phyloP scores from a whole-genome alignment of 2,113 vertebrate species.

The Periophthalmus modestus region DNA sequence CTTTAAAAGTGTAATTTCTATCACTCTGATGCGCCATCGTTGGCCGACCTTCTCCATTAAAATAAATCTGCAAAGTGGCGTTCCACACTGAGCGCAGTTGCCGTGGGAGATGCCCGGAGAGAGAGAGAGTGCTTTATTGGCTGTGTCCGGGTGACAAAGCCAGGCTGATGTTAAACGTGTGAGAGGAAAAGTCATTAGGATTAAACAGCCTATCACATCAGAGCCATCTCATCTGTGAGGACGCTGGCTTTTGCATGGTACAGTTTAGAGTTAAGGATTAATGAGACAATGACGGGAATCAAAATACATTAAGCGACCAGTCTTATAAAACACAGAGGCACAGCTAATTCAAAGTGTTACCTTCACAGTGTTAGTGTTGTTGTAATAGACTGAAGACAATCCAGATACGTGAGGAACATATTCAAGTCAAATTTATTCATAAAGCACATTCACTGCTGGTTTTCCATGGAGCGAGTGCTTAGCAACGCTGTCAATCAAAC shows the following conservation, averaged over 20 bases:
- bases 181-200: constrained; percentile 62
- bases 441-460: too few relatives aligned
- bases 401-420: too few relatives aligned
- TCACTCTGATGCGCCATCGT: constrained; percentile 1
- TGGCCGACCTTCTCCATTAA: constrained; percentile 12
- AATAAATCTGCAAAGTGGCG: constrained; percentile 17
- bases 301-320: too few relatives aligned
- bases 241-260: constrained; percentile 14
- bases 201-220: constrained; percentile 63
- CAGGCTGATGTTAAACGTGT: constrained; percentile 46
- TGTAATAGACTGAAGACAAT: too few relatives aligned
- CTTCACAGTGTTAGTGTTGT: too few relatives aligned
- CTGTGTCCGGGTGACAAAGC: constrained; percentile 41
- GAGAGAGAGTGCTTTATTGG: constrained; percentile 27
- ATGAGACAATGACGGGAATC: background rate
- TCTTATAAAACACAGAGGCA: too few relatives aligned
- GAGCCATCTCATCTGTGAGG: constrained; percentile 52
- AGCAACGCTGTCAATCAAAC: too few relatives aligned
- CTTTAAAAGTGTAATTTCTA: background rate
- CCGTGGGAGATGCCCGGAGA: constrained; percentile 19
- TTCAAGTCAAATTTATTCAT: too few relatives aligned
- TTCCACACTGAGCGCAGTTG: constrained; percentile 32
- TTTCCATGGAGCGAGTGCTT: too few relatives aligned
- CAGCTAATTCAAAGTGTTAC: too few relatives aligned
- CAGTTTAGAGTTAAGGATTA: constrained; percentile 2